A percentile compares a stretch with the other conserved stretches of the same genome.
Evolutionary conservation across 2,797 vertebrate genomes (phyloP).

Genomic region (Adrianichthys oophorus): DNA sequence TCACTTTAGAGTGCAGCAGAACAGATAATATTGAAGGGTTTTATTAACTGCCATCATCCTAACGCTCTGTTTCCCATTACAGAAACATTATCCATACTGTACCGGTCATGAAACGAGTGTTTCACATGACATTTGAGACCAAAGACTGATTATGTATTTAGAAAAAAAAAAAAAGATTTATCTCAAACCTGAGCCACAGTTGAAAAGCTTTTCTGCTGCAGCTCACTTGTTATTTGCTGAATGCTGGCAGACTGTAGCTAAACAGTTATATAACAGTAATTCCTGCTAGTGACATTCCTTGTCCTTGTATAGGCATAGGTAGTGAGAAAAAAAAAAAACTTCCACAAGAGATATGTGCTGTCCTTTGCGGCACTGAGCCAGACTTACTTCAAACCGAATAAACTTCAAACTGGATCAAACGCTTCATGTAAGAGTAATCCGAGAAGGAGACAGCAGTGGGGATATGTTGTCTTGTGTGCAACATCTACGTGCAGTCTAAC

Average conservation of each 20-base stretch:
- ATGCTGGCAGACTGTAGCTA: not conserved
- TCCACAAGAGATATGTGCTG: constrained; percentile 7
- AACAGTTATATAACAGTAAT: constrained; percentile 7
- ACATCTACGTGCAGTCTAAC: not conserved
- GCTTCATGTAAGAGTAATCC: not conserved
- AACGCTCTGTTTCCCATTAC: constrained; percentile 40
- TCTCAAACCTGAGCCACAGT: constrained; percentile 1
- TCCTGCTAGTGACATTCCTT: constrained; percentile 35
- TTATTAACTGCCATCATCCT: constrained; percentile 36
- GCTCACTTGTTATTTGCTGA: constrained; percentile 4
- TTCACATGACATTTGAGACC: constrained; percentile 43
- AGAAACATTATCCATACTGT: constrained; percentile 34
- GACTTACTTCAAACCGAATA: not conserved
- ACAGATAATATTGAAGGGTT: constrained; percentile 21
- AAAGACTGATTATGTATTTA: constrained; percentile 31
- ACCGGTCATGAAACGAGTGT: constrained; percentile 24
- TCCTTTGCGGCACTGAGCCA: constrained; percentile 1
- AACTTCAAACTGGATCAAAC: constrained; percentile 12
- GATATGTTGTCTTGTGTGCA: not conserved
- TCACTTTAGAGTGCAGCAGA: constrained; percentile 28
- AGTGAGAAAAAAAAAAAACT: constrained; percentile 5
- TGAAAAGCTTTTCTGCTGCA: constrained; percentile 9
- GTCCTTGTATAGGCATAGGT: constrained; percentile 30
- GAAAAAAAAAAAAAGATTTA: constrained; percentile 22
- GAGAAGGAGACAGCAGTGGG: not conserved